phyloP scores from a whole-genome alignment of 2,113 vertebrate genomes.

The Tyrannus savana region DNA sequence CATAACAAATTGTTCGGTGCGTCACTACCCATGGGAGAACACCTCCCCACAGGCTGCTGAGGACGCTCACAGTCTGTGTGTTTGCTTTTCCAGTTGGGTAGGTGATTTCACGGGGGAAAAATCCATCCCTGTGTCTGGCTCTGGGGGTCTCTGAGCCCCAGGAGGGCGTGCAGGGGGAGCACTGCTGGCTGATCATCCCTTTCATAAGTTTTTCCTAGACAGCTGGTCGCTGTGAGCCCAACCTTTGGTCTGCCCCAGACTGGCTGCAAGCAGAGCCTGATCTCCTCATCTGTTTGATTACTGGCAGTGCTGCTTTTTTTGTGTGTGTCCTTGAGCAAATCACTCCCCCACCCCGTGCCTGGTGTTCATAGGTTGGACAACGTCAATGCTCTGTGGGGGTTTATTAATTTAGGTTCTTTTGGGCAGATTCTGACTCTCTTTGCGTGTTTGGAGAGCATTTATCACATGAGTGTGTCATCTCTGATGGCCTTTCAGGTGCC shows the following conservation, averaged over 20 bases:
- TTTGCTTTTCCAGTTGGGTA: neutral
- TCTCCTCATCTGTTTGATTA: neutral
- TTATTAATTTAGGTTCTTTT: neutral
- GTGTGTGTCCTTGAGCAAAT: neutral
- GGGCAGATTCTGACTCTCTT: neutral
- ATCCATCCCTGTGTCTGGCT: neutral
- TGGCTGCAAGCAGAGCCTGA: neutral
- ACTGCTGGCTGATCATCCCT: fast-evolving
- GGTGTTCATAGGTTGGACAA: neutral
- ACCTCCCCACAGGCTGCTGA: neutral
- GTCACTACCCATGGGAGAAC: fast-evolving
- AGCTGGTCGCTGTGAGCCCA: neutral
- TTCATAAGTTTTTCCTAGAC: neutral
- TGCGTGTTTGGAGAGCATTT: neutral
- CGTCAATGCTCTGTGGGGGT: neutral
- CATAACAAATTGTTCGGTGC: neutral
- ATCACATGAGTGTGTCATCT: neutral
- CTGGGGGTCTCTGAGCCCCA: neutral
- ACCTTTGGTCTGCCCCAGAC: neutral
- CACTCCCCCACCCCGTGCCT: neutral
- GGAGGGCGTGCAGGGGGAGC: neutral
- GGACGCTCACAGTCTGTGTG: neutral
- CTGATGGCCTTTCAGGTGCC: neutral
- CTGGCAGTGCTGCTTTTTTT: neutral
- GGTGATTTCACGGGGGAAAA: neutral